Evolutionary conservation across 2,797 vertebrate genomes (phyloP).

Genomic region (Galagoides demidoff): DNA sequence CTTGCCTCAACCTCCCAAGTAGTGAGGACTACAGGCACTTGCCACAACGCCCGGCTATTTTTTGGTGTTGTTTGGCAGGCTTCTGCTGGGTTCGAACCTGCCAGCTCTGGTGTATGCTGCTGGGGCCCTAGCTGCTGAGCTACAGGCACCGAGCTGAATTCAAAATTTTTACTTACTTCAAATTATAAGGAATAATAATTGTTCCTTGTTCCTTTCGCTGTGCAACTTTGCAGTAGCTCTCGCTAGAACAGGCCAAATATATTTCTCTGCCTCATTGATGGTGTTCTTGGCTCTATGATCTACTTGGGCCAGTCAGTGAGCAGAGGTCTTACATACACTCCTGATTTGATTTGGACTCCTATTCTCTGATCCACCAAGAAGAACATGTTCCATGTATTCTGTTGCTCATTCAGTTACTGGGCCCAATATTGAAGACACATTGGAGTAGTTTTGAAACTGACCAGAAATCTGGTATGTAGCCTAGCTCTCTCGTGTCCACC

Average conservation of each 20-base stretch:
- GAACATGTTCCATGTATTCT: neutral
- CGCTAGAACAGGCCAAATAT: neutral
- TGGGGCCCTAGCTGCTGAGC: too few species aligned
- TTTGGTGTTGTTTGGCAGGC: too few species aligned
- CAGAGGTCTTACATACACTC: constrained; percentile 4
- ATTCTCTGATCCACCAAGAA: neutral
- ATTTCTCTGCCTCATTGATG: neutral
- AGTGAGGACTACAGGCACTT: too few species aligned
- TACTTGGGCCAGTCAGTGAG: neutral
- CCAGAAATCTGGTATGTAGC: neutral
- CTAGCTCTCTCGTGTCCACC: neutral
- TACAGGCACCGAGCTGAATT: neutral
- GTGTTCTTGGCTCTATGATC: neutral
- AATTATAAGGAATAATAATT: constrained; percentile 28
- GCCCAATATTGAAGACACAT: neutral
- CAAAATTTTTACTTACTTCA: neutral
- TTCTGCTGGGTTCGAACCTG: too few species aligned
- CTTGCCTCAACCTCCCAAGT: too few species aligned
- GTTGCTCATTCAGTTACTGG: neutral
- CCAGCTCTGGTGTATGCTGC: too few species aligned
- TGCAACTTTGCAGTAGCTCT: neutral
- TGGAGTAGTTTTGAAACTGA: constrained; percentile 9
- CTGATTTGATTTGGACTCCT: constrained; percentile 11
- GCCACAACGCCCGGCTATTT: too few species aligned
- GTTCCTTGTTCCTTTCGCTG: constrained; percentile 21